phyloP scores from a whole-genome alignment of 2,888 invertebrate genomes.

The Eucera pruinosa region DNA sequence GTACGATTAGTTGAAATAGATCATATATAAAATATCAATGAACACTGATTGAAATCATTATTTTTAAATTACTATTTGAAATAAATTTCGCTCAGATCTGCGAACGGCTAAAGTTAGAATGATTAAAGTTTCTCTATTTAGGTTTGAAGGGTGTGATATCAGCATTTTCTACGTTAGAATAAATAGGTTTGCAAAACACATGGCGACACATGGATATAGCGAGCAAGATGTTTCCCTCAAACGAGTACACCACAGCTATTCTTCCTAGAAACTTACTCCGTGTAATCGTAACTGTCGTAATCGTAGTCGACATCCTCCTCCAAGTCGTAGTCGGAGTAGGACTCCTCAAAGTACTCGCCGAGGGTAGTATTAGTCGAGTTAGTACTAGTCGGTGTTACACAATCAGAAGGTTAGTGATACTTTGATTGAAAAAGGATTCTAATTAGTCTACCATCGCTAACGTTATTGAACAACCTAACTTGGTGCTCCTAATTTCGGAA shows the following conservation, averaged over 20 bases:
- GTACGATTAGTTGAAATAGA: too few species aligned
- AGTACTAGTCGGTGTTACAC: slow-evolving; percentile 78
- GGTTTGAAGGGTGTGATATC: slow-evolving; percentile 20
- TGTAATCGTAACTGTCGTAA: slow-evolving; percentile 82
- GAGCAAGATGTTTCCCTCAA: slow-evolving; percentile 59
- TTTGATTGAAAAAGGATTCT: slow-evolving; percentile 59
- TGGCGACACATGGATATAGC: slow-evolving; percentile 25
- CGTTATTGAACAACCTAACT: slow-evolving; percentile 56
- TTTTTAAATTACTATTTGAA: too few species aligned
- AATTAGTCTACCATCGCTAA: slow-evolving; percentile 64
- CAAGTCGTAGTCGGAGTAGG: slow-evolving; percentile 81
- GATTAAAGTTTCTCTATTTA: background rate
- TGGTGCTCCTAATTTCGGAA: slow-evolving; percentile 64
- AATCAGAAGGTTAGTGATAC: slow-evolving; percentile 73
- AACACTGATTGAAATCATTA: too few species aligned
- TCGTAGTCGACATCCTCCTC: slow-evolving; percentile 82
- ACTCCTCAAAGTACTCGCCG: slow-evolving; percentile 81
- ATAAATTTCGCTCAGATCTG: too few species aligned
- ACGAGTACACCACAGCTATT: slow-evolving; percentile 67
- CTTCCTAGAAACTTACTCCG: slow-evolving; percentile 79
- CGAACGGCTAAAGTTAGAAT: too few species aligned
- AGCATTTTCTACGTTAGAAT: background rate
- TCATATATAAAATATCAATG: too few species aligned
- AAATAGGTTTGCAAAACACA: slow-evolving; percentile 16
- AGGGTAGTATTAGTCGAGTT: slow-evolving; percentile 82